Percentiles rank a stretch among this genome's conserved stretches.
Evolutionary conservation across 2,888 invertebrate genomes (phyloP).

Genomic region (Entomobrya multifasciata): DNA sequence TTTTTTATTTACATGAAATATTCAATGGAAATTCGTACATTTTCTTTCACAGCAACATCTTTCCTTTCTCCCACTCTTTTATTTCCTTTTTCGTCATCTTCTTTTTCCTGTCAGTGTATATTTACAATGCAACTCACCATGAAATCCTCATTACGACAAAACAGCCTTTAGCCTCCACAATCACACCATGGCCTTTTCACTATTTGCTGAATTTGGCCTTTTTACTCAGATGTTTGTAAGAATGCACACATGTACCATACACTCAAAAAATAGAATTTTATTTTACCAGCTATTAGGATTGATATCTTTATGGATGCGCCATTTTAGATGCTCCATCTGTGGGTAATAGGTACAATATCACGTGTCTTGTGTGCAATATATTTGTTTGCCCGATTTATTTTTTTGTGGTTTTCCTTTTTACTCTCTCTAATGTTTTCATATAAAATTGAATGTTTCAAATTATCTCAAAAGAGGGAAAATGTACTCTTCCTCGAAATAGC

Average conservation of each 20-base stretch:
- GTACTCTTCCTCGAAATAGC: background rate
- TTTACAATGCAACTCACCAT: slow-evolving; percentile 36
- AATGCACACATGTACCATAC: background rate
- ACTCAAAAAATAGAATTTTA: background rate
- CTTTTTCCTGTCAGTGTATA: background rate
- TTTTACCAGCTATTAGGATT: slow-evolving; percentile 5
- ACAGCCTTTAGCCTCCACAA: slow-evolving; percentile 11
- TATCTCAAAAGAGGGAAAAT: background rate
- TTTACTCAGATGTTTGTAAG: background rate
- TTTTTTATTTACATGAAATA: too few relatives aligned
- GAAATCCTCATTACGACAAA: slow-evolving; percentile 44
- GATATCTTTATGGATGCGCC: slow-evolving; percentile 52
- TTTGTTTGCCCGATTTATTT: background rate
- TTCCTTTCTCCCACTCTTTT: slow-evolving; percentile 25
- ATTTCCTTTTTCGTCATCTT: slow-evolving; percentile 40
- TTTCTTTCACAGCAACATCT: slow-evolving; percentile 13
- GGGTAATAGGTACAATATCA: slow-evolving; percentile 4
- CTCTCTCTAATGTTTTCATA: background rate
- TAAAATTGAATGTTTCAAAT: background rate
- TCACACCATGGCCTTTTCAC: background rate
- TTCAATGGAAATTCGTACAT: too few relatives aligned
- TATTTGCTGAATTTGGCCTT: background rate
- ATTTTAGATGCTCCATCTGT: slow-evolving; percentile 29
- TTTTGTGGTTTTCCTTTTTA: slow-evolving; percentile 11
- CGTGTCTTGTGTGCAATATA: background rate